Conservation (phyloP, 2,888 invertebrate species). For the Caenorhabditis uteleia region DNA sequence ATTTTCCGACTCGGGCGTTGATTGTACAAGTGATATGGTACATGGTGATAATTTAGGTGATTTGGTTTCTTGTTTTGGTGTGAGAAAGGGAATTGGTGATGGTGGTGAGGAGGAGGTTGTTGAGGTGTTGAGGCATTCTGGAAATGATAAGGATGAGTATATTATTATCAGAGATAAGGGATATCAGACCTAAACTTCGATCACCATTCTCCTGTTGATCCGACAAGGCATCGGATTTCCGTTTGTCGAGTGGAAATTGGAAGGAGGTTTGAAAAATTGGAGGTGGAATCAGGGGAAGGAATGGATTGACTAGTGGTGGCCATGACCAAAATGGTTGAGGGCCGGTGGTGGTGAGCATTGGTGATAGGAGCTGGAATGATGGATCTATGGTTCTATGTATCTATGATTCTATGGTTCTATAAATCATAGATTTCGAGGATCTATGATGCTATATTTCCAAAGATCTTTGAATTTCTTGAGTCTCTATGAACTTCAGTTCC, state of each 20-base stretch:
- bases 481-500: too few relatives aligned
- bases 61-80: not conserved
- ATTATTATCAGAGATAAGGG: too few relatives aligned
- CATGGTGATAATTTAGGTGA: not conserved
- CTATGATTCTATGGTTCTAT: too few relatives aligned
- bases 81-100: slow-evolving; percentile 4
- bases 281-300: slow-evolving; percentile 12
- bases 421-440: too few relatives aligned
- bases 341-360: slow-evolving; percentile 1
- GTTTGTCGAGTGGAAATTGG: not conserved
- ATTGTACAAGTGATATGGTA: slow-evolving; percentile 31
- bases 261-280: not conserved
- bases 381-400: too few relatives aligned
- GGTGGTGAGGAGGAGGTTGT: slow-evolving; percentile 23
- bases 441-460: too few relatives aligned
- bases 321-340: slow-evolving; percentile 1
- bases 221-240: not conserved
- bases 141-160: slow-evolving; percentile 6
- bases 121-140: slow-evolving; percentile 31
- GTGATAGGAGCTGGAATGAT: slow-evolving; percentile 16
- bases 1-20: slow-evolving; percentile 31
- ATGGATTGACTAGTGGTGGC: not conserved
- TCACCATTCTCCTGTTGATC: slow-evolving; percentile 1
- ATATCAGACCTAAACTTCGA: too few relatives aligned
- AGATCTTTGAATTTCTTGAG: too few relatives aligned